Base-by-base conservation (phyloP, 2,888 invertebrate genomes). In the Ophion ventricosus region DNA sequence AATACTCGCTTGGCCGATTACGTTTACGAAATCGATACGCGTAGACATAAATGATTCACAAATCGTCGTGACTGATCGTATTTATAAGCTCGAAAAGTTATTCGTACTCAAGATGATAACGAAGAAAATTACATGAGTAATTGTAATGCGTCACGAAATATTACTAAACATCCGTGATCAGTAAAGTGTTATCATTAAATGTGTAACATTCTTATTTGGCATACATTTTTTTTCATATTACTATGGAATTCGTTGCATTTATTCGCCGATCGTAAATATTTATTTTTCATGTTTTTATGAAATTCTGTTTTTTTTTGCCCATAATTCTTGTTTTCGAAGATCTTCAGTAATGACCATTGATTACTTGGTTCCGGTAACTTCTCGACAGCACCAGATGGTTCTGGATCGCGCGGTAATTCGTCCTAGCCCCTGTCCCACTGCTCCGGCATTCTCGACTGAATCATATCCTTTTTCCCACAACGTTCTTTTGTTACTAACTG, bases 381-480 rank as follows among this genome's bases (percentile, higher is more conserved):
- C 57, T 63, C 67, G 43, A 63, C 78, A n/a, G 17, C 61, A 57
- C 82, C 57, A 69, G 74, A 25, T 49, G 25, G 26, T 73, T 59
- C 70, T 69, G 23, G 74, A 59, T 66, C 59, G 40, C 56, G 66
- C 17, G 17, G 54, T 43, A 54, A 35, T 14, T 82, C 35, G 35
- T 35, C 8, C 35, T 35, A 0, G 35, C 35, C 35, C 35, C 54
- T 78, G 61, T 43, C 8, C 63, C 4, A 40, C 59, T 20, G 11
- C 59, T 17, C 49, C 14, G 17, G 17, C 67, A 35, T 17, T 59
- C 69, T 54, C 61, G 69, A 20, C n/a, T 57, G 59, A 77, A 49
- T 59, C 69, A 57, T n/a, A 61, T 78, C 29, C 69, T 61, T 49
- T 23, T 29, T 69, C 61, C 59, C 20, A 23, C 59, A 59, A 82